Evolutionary conservation across 1,140 invertebrate genomes (phyloP), one percentile per base, ranked within the genome.

Genomic region (Drosophila sp.): DNA sequence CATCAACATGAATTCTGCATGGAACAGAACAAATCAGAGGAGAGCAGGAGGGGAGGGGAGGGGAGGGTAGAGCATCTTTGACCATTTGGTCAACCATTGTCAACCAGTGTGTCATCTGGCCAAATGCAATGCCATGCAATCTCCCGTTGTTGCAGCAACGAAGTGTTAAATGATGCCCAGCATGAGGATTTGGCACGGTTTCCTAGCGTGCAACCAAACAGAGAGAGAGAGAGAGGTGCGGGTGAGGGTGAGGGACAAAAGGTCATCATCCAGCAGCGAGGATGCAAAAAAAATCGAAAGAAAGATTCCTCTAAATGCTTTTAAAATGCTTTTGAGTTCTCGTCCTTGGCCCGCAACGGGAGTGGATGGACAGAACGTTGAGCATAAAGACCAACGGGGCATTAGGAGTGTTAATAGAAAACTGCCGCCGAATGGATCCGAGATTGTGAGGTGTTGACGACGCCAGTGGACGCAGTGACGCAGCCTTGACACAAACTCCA

Each of bases 321-420:
- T 70, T 66, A 40, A 84, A 85, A 80, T 78, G 81, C 70, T 89
- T 79, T 87, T 60, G 54, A 80, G 50, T 65, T 50, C 27, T 38
- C 41, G 66, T 29, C 69, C 62, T 71, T 65, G 66, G 33, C 40
- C 44, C 62, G 32, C 72, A 54, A 69, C 75, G 76, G 71, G 77
- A 63, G 65, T 11, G 35, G 35, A 11, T 10, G 11, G 4, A 54
- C n/a, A 32, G 25, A 40, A 87, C 81, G 81, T 61, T 65, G 67
- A 7, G 33, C 70, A 85, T 72, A 85, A 86, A 76, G 83, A 60
- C 69, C 75, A 68, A 50, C 64, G 54, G 55, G 76, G 83, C 79
- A 86, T 86, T 86, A 76, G 70, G 76, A 72, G 84, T 89, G 84
- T 78, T 89, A 89, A 89, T 89, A 89, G 84, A 71, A 72, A 76